Base-by-base conservation (phyloP, 2,888 invertebrate species). In the Napeogenes inachia region DNA sequence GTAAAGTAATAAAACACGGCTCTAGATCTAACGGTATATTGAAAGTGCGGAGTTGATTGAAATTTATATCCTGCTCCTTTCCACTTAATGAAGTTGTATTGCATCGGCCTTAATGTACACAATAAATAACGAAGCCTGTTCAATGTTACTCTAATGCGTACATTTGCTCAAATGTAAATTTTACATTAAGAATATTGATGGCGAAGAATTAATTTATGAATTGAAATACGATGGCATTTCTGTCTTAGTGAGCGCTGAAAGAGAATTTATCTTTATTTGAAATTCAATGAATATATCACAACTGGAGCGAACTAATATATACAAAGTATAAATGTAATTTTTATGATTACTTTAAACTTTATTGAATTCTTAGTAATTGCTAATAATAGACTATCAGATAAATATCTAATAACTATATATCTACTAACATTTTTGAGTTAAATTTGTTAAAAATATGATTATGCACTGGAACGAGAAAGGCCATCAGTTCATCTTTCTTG, bases 51-150 rank as follows among this genome's bases (percentile, higher is more conserved):
- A 64, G 64, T 68, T 68, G 74, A 81, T 80, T 78, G 77, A 80
- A 80, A 81, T 82, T 79, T 80, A 81, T 79, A 73, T 71, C 74
- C 74, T 69, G 68, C 69, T 73, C 76, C 75, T 72, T 76, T 77
- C 75, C 73, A 69, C 68, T 74, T 82, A 81, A 82, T 80, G 80
- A 81, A 81, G 80, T 81, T 78, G 74, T 78, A 81, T 79, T 72
- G 76, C 75, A 75, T 71, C 72, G 69, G 69, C 69, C 71, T 73
- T 75, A 79, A 77, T 76, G 77, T 77, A 70, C 69, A 64, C 77
- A 60, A 77, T 81, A 78, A 80, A 80, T 78, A 76, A 76, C 75
- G 69, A 69, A 73, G 69, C 68, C 56, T 63, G 63, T 70, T 74
- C 70, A 76, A 74, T 73, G 70, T 67, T 68, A 67, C 68, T 69